A percentile compares a stretch with the other conserved stretches of the same genome.
These are phyloP conservation scores for Tenebrio molitor DNA, from an alignment of 1,140 invertebrate species.

Conservation along the genomic window DNA sequence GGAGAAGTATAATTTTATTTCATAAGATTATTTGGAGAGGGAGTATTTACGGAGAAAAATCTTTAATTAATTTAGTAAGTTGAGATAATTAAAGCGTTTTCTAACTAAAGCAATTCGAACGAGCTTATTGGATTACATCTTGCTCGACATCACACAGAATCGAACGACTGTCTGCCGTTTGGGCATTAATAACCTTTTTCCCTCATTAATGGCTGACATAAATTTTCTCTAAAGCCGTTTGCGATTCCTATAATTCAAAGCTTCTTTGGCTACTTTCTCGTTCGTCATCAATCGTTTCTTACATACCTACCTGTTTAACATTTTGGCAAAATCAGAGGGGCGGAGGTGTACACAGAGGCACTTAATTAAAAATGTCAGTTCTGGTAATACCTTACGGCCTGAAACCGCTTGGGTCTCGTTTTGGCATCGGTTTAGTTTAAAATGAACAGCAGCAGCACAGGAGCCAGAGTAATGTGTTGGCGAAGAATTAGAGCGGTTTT, in stretches of 20 bases:
- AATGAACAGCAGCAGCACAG: conserved; percentile 39
- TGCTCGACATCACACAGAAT: conserved; percentile 42
- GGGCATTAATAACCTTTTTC: conserved; percentile 44
- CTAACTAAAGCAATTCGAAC: conserved; percentile 43
- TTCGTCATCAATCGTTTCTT: conserved; percentile 24
- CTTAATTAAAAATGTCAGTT: conserved; percentile 29
- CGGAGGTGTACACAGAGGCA: not conserved
- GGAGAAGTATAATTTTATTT: conserved; percentile 17
- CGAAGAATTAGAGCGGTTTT: conserved; percentile 40
- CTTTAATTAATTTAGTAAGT: conserved; percentile 45
- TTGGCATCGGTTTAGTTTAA: conserved; percentile 45
- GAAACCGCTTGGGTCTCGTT: conserved; percentile 40
- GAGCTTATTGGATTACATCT: conserved; percentile 45
- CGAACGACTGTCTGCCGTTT: conserved; percentile 41
- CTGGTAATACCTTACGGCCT: conserved; percentile 9
- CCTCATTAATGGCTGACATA: conserved; percentile 44
- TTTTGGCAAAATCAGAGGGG: not conserved
- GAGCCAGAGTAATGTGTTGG: conserved; percentile 40
- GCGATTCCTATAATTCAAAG: conserved; percentile 33
- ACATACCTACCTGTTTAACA: not conserved
- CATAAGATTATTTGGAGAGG: conserved; percentile 6
- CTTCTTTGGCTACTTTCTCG: conserved; percentile 25
- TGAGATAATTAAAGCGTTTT: conserved; percentile 44
- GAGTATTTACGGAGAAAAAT: conserved; percentile 33
- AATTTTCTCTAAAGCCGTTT: conserved; percentile 38